phyloP scores from a whole-genome alignment of 2,888 invertebrate genomes.

The Conomelus anceps region DNA sequence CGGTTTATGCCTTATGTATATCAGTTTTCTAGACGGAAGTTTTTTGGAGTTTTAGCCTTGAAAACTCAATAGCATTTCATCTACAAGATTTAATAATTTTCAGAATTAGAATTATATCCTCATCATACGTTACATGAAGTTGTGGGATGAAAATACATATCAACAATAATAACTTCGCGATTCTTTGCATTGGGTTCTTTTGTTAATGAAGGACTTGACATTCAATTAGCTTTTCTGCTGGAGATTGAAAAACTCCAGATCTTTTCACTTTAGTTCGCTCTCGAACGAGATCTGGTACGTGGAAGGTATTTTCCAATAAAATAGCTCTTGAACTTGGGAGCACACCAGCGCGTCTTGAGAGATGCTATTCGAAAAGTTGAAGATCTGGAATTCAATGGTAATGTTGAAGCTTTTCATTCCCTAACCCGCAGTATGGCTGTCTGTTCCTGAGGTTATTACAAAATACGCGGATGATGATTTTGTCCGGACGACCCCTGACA shows the following conservation, averaged over 20 bases:
- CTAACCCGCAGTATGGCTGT: not conserved
- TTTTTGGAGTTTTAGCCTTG: too few species aligned
- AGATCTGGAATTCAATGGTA: not conserved
- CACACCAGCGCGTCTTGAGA: not conserved
- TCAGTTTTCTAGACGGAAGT: too few species aligned
- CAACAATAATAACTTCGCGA: not conserved
- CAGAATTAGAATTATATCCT: too few species aligned
- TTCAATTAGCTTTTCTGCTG: not conserved
- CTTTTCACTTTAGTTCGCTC: not conserved
- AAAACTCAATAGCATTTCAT: too few species aligned
- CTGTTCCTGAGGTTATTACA: not conserved
- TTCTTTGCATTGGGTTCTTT: not conserved
- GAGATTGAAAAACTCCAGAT: not conserved
- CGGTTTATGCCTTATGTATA: too few species aligned
- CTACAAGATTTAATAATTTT: too few species aligned
- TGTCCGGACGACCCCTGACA: not conserved
- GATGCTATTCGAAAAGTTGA: not conserved
- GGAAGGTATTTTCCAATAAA: not conserved
- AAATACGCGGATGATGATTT: not conserved
- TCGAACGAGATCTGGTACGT: not conserved
- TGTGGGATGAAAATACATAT: not conserved
- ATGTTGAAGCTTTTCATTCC: not conserved
- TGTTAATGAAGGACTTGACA: not conserved
- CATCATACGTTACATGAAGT: too few species aligned
- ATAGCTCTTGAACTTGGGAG: not conserved